Evolutionary conservation across 2,888 invertebrate genomes (phyloP), one percentile per base, ranked within the genome.

Genomic region (Cephus rjabovi): DNA sequence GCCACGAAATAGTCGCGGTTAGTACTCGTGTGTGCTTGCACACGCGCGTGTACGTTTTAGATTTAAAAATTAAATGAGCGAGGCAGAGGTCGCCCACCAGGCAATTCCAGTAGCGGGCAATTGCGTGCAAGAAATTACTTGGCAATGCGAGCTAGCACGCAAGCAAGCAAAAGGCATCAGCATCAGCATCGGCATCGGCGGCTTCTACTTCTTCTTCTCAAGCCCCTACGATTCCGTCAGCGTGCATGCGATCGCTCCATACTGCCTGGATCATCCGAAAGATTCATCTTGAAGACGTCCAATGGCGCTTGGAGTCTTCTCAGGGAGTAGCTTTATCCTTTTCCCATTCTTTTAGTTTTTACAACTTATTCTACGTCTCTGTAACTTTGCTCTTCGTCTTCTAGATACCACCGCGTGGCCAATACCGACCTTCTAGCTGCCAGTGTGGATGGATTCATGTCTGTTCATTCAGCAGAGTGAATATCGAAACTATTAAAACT

Each of bases 101-200:
- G 88, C 87, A 89, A 89, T 90, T 90, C 90, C 90, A 89, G 90
- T 90, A 90, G 90, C 90, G 87, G 87, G 86, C 87, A 89, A 90
- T 90, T 88, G 90, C 91, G 90, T 91, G 90, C 90, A 88, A 91
- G 88, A 91, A 91, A 91, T 90, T 90, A 88, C 90, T 86, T 86
- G 87, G 83, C 87, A 88, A 89, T 87, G 85, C 84, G 86, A 86
- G 86, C 83, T 86, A 83, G 86, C 89, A 89, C 89, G 89, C 89
- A 87, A 88, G 83, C 89, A 81, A 74, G 79, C 78, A 75, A 77
- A 78, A 83, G 77, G 70, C 71, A 71, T 71, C 71, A 15, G 31
- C 40, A 40, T 40, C 40, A 11, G 70, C n/a, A 33, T 33, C 70
- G 71, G 33, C 31, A 9, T 71, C 71, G 31, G 33, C 71, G 31